Percentiles rank a stretch among this genome's conserved stretches.
Conservation (phyloP, 2,888 invertebrate genomes). For the Aspidiotus rigidus region DNA sequence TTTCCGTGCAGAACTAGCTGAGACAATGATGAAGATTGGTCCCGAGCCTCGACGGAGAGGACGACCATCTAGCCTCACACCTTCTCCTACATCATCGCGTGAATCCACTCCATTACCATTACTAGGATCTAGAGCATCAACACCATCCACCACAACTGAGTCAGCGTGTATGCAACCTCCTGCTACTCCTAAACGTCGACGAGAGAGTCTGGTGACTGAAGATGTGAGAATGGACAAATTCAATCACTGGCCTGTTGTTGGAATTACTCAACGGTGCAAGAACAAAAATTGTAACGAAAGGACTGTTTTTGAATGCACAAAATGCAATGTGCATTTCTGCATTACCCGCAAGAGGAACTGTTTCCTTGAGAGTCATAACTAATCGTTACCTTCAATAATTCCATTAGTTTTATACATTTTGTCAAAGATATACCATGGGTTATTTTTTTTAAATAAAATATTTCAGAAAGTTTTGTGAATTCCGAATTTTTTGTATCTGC, state of each 20-base stretch:
- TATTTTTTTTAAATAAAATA: too few relatives aligned
- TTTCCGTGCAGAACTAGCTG: constrained; percentile 26
- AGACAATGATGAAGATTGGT: constrained; percentile 27
- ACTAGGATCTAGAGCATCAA: too few relatives aligned
- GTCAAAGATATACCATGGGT: too few relatives aligned
- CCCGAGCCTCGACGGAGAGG: background rate
- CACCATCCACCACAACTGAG: too few relatives aligned
- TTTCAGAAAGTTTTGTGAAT: too few relatives aligned
- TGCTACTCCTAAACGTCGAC: background rate
- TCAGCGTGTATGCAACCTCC: background rate
- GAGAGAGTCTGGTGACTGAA: background rate
- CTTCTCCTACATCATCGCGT: too few relatives aligned
- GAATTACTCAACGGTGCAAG: background rate
- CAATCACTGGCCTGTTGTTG: background rate
- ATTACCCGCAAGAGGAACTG: background rate
- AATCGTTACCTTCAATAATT: too few relatives aligned
- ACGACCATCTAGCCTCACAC: background rate
- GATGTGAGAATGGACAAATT: background rate
- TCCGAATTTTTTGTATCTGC: too few relatives aligned
- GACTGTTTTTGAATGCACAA: background rate
- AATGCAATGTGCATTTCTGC: background rate
- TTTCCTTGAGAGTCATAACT: background rate
- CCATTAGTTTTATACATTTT: too few relatives aligned
- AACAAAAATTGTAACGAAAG: background rate
- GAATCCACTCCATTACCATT: too few relatives aligned